These are phyloP conservation scores for Cyphomyrus discorhynchus DNA, from an alignment of 2,113 vertebrate species.

Conservation along the genomic window DNA sequence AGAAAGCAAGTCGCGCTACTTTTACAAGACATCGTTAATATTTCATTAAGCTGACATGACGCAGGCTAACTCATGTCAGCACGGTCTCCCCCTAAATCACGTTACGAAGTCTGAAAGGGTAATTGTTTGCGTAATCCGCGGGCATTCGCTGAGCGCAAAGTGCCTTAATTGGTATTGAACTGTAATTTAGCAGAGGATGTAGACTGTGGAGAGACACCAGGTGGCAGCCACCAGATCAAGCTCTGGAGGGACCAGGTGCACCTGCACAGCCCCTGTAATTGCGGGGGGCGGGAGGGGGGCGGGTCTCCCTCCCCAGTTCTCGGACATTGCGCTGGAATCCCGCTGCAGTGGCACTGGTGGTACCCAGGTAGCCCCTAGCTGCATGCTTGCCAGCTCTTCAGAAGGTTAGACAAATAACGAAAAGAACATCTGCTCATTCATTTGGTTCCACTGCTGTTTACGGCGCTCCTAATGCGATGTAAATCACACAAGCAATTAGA, in stretches of 20 bases:
- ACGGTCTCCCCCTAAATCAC: neutral
- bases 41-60: neutral
- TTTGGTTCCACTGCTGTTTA: conserved; percentile 28
- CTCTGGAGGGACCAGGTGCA: neutral
- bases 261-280: neutral
- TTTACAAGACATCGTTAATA: conserved; percentile 4
- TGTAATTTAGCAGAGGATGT: neutral
- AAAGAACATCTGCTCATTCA: conserved; percentile 26
- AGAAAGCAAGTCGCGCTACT: neutral
- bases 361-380: neutral
- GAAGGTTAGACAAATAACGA: conserved; percentile 18
- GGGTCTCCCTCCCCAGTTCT: neutral
- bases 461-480: conserved; percentile 21
- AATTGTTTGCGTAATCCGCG: conserved; percentile 6
- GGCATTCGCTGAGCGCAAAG: neutral
- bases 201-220: neutral
- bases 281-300: neutral
- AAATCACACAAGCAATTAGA: conserved; percentile 39
- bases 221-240: neutral
- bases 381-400: neutral
- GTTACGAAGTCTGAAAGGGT: neutral
- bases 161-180: neutral
- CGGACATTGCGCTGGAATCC: neutral
- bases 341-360: neutral
- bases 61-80: neutral